Percentiles rank a stretch among this genome's conserved stretches.
Evolutionary conservation across 2,113 vertebrate species (phyloP).

Genomic region (Athene noctua): DNA sequence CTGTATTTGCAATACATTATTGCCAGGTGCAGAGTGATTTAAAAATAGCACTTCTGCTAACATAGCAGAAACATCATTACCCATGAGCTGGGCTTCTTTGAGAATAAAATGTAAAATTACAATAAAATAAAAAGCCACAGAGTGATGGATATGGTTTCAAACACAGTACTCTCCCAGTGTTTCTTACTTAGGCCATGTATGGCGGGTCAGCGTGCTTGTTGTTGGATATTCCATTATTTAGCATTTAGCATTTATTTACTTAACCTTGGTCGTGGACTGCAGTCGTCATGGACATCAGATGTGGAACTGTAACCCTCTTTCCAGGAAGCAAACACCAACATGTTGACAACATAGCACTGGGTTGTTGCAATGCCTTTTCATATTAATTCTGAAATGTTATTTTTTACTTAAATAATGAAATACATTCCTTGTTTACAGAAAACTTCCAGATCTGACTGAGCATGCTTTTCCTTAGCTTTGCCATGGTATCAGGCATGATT

Average conservation of each 20-base stretch:
- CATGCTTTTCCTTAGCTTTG: neutral
- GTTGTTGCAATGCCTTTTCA: neutral
- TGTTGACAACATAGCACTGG: neutral
- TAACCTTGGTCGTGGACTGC: neutral
- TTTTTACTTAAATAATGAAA: neutral
- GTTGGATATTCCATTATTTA: neutral
- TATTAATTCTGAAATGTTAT: neutral
- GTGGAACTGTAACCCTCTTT: neutral
- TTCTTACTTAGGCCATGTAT: neutral
- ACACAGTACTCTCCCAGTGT: neutral
- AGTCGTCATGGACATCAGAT: fast-evolving
- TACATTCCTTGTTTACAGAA: neutral
- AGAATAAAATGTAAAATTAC: constrained; percentile 39
- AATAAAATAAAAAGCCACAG: neutral
- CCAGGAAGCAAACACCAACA: neutral
- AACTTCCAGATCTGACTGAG: neutral
- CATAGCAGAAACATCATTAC: constrained; percentile 37
- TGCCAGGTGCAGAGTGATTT: constrained; percentile 65
- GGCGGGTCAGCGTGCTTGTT: neutral
- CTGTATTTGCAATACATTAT: constrained; percentile 60
- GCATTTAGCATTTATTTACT: neutral
- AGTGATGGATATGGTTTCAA: neutral
- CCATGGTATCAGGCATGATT: neutral
- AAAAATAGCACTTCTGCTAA: constrained; percentile 66
- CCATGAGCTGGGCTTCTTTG: constrained; percentile 12